A percentile compares a stretch with the other conserved stretches of the same genome.
phyloP scores from a whole-genome alignment of 2,888 invertebrate species.

The Agrotis exclamationis region DNA sequence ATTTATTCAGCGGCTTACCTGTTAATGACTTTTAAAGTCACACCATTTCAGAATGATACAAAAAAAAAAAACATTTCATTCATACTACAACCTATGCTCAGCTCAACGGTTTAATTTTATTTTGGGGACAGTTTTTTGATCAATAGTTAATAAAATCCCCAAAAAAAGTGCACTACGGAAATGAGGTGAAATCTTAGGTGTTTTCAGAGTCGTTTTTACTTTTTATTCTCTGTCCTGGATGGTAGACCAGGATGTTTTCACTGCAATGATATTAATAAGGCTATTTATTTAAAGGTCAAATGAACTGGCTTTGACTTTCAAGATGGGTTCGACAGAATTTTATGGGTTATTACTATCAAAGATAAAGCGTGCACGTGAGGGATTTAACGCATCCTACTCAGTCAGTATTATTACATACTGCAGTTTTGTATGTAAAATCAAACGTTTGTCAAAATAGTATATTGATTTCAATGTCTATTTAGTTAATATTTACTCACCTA shows the following conservation, averaged over 20 bases:
- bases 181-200: too few species aligned
- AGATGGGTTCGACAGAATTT: conserved; percentile 77
- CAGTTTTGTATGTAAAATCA: conserved; percentile 23
- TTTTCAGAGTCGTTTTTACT: too few species aligned
- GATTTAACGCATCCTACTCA: conserved; percentile 47
- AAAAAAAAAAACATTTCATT: neutral
- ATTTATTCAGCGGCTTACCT: neutral
- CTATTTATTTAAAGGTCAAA: conserved; percentile 86
- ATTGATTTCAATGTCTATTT: neutral
- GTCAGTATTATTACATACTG: conserved; percentile 31
- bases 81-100: neutral
- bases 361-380: conserved; percentile 62
- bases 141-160: too few species aligned
- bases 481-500: neutral
- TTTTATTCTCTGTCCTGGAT: conserved; percentile 58
- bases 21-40: neutral
- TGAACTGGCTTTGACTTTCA: conserved; percentile 81
- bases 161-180: too few species aligned
- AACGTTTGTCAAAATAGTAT: neutral
- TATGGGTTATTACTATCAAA: conserved; percentile 75
- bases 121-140: neutral
- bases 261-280: conserved; percentile 82
- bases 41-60: too few species aligned
- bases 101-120: neutral
- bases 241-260: conserved; percentile 69